Evolutionary conservation across 1,140 invertebrate species (phyloP).

Genomic region (Orius insidiosus): DNA sequence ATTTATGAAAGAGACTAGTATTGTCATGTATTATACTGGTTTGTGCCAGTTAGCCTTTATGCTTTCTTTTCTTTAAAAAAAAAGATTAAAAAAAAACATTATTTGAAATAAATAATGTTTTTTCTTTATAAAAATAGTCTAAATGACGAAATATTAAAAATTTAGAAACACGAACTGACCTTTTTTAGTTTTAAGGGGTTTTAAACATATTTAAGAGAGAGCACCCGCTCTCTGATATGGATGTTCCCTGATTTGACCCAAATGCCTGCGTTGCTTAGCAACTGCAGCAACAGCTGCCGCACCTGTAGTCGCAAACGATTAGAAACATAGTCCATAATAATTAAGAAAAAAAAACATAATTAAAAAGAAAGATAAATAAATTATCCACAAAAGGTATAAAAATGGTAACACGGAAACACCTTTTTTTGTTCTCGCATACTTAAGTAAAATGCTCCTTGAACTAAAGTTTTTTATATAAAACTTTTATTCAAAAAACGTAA

Average conservation of each 20-base stretch:
- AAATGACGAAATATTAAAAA: too few relatives aligned
- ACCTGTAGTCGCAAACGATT: constrained; percentile 10
- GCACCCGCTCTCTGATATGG: constrained; percentile 80
- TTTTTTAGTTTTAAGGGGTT: too few relatives aligned
- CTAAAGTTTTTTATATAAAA: too few relatives aligned
- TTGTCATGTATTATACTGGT: too few relatives aligned
- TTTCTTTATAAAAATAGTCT: too few relatives aligned
- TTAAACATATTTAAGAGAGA: constrained; percentile 20
- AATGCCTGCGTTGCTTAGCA: constrained; percentile 54
- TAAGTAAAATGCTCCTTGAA: constrained; percentile 4
- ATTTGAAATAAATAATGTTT: too few relatives aligned
- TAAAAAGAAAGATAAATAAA: constrained; percentile 1
- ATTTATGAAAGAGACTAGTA: too few relatives aligned
- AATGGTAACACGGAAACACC: neutral
- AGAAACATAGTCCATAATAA: constrained; percentile 3
- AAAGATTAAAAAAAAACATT: too few relatives aligned
- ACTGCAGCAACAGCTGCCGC: constrained; percentile 46
- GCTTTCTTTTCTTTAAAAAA: too few relatives aligned
- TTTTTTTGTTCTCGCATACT: neutral
- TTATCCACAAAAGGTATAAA: neutral
- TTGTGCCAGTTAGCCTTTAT: too few relatives aligned
- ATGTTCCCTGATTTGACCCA: constrained; percentile 74
- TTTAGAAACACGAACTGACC: too few relatives aligned
- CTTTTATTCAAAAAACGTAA: neutral
- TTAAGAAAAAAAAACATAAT: neutral